Conservation (phyloP, 2,113 vertebrate species). For the Gymnocephalus cernua region DNA sequence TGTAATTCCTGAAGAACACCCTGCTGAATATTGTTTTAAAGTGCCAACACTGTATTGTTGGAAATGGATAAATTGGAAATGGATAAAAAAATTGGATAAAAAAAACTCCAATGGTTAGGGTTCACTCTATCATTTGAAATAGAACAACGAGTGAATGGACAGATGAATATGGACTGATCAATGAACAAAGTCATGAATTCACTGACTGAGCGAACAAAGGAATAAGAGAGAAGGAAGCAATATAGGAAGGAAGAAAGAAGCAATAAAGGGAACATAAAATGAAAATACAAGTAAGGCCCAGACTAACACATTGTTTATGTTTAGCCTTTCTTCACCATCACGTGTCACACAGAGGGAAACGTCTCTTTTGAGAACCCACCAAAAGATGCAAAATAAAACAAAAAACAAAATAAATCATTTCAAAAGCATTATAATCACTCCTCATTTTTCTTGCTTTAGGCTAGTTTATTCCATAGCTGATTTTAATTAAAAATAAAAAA, state of each 20-base stretch:
- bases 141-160: neutral
- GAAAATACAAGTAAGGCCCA: neutral
- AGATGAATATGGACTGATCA: neutral
- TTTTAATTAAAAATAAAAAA: slow-evolving; percentile 44
- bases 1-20: neutral
- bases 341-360: neutral
- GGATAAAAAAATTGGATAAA: no score
- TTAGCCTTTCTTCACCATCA: neutral
- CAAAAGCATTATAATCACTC: neutral
- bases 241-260: neutral
- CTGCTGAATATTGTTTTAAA: neutral
- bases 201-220: neutral
- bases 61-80: no score
- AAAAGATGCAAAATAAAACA: neutral
- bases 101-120: no score
- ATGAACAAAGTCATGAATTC: neutral
- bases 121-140: neutral
- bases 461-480: neutral
- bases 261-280: neutral
- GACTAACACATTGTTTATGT: neutral
- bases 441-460: neutral
- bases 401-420: neutral
- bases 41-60: neutral
- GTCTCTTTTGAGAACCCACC: neutral
- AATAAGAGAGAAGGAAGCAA: neutral